Conservation (phyloP, 2,797 vertebrate genomes). For the Acanthornis magna region DNA sequence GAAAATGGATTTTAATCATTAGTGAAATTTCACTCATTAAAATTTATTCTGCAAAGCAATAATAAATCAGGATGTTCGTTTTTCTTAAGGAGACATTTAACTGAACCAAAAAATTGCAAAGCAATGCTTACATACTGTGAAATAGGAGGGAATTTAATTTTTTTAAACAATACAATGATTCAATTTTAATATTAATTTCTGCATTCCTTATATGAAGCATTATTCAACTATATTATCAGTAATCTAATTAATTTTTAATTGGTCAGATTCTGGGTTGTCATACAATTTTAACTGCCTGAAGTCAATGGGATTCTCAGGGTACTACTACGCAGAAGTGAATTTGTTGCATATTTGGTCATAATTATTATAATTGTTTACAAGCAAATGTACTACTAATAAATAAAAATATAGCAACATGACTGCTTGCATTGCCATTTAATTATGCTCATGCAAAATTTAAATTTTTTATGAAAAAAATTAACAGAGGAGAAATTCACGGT, state of each 20-base stretch:
- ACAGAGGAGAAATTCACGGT: not conserved
- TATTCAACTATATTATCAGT: not conserved
- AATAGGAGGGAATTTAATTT: not conserved
- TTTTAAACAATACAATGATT: not conserved
- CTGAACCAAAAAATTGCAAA: slow-evolving; percentile 9
- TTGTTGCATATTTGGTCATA: not conserved
- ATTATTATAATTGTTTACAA: not conserved
- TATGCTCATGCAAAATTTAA: not conserved
- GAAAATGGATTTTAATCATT: slow-evolving; percentile 11
- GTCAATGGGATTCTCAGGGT: not conserved
- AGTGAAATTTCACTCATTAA: slow-evolving; percentile 26
- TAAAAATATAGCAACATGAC: not conserved
- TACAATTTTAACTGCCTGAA: not conserved
- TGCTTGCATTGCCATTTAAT: not conserved
- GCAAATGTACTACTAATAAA: not conserved
- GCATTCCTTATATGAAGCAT: not conserved
- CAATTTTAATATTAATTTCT: not conserved
- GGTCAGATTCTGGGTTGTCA: not conserved
- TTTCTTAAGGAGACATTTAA: slow-evolving; percentile 25
- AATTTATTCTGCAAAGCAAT: not conserved
- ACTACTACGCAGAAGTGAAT: not conserved
- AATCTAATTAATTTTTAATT: slow-evolving; percentile 12
- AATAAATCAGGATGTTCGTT: not conserved
- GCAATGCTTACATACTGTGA: not conserved
- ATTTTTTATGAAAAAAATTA: not conserved